A percentile compares a stretch with the other conserved stretches of the same genome.
phyloP scores from a whole-genome alignment of 1,140 invertebrate species.

The Pemphigus obesinymphae region DNA sequence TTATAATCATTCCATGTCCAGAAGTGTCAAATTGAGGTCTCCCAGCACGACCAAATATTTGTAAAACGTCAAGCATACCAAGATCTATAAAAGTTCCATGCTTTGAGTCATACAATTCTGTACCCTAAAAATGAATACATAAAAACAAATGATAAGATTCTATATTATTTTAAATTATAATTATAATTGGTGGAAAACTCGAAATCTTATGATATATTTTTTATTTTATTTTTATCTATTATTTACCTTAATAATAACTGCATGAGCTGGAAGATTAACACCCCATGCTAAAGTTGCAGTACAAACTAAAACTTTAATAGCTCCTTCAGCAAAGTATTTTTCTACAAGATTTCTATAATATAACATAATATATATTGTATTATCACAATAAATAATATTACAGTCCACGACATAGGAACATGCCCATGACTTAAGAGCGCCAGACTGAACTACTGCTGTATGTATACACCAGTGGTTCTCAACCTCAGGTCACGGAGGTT shows the following conservation, averaged over 20 bases:
- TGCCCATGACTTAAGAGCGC: too few relatives aligned
- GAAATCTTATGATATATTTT: too few relatives aligned
- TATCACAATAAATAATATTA: neutral
- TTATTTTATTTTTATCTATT: neutral
- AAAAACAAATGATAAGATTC: neutral
- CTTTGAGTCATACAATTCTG: slow-evolving; percentile 95
- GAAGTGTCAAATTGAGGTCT: slow-evolving; percentile 87
- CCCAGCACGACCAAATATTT: slow-evolving; percentile 98
- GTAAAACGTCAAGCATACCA: slow-evolving; percentile 94
- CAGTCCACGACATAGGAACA: too few relatives aligned
- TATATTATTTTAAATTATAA: too few relatives aligned
- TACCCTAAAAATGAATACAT: slow-evolving; percentile 64
- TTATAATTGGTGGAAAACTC: too few relatives aligned
- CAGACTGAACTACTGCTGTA: too few relatives aligned
- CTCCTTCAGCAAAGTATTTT: slow-evolving; percentile 80
- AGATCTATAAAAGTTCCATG: slow-evolving; percentile 91
- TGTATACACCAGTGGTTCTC: neutral
- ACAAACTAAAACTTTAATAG: slow-evolving; percentile 90
- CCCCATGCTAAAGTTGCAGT: slow-evolving; percentile 99
- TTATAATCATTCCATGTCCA: slow-evolving; percentile 93
- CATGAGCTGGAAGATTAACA: slow-evolving; percentile 96
- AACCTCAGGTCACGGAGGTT: neutral
- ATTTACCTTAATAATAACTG: slow-evolving; percentile 86
- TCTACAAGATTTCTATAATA: slow-evolving; percentile 71
- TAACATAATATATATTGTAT: neutral